Evolutionary conservation across 2,888 invertebrate species (phyloP), one percentile per base, ranked within the genome.

Genomic region (Spodoptera picta): DNA sequence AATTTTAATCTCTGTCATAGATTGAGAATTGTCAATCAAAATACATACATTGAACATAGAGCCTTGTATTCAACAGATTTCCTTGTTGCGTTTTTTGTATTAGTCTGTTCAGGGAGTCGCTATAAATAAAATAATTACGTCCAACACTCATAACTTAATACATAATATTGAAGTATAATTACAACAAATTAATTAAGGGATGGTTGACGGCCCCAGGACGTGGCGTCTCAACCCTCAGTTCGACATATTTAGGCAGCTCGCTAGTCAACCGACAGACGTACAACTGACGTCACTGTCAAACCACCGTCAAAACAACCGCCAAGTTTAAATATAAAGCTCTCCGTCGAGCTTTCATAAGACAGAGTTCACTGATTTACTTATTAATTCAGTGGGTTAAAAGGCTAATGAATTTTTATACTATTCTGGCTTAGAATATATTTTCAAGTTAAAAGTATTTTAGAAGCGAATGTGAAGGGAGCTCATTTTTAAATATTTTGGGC

Each of bases 351-450:
- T 62, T 36, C 44, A 46, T 48, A 56, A 77, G 60, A 52, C 48
- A 50, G 10, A 74, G 49, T 60, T 69, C 41, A 57, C 48, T 52
- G 63, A 61, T 69, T 73, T 69, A 62, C 66, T 77, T 74, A 66
- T 58, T 74, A 66, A 75, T 75, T 65, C 71, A 63, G 44, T 62
- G 55, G 65, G 53, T 69, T 65, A 53, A 65, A 64, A 69, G 46
- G 55, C 64, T 67, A 67, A 71, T 75, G 58, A 62, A 60, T 68
- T 73, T 76, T 73, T 69, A 73, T 48, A 65, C 47, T 45, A 42
- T 54, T 57, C 31, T 45, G 49, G 54, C 55, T 74, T 51, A 51
- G 23, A 63, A 58, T 62, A 55, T 19, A 64, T 36, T 36, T 36
- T 36, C 36, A 36, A 6, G 36, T 7, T 36, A 36, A 36, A 36